Base-by-base conservation (phyloP, 1,140 invertebrate genomes). In the Aphaenogaster rudis region DNA sequence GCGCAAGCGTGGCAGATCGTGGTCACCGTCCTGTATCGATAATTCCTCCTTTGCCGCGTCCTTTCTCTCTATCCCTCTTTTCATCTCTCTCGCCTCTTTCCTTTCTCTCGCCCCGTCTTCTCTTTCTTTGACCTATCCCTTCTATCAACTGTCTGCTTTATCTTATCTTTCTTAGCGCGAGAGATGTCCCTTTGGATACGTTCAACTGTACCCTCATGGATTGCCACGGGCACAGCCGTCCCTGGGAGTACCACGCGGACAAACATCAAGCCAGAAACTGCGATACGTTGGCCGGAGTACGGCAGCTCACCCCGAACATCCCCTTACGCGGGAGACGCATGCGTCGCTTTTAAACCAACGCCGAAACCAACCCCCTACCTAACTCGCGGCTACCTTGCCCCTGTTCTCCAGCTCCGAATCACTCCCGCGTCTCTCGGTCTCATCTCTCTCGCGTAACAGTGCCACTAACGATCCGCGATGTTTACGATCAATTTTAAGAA, bases 221-320 rank as follows among this genome's bases (percentile, higher is more conserved):
- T 85, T 77, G 78, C 77, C 45, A 84, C 63, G 80, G 85, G 79
- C 87, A 90, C 87, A 69, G 36, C 72, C 86, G 71, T 91, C 86
- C 90, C 91, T 93, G 90, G 91, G 91, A 93, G 93, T 91, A 95
- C 94, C 94, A 94, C 94, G 94, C 95, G 94, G 93, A 95, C 95
- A 95, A 95, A 95, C 94, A 95, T 95, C 95, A 92, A 94, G 93
- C 87, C 91, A 95, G 94, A 94, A 94, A 95, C 95, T 95, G 94
- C 95, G 94, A 95, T 95, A 94, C 94, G 92, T 93, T 87, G 94
- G 92, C 90, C 92, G 87, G 91, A 90, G 91, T 88, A 91, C 91
- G 92, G 91, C 91, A 92, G 91, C 90, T 94, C 91, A 93, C 92
- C 93, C 95, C 90, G 91, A 92, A 93, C 92, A 88, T 92, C 90